Percentiles rank a stretch among this genome's conserved stretches.
Evolutionary conservation across 2,113 vertebrate species (phyloP).

Genomic region (Ictalurus furcatus): DNA sequence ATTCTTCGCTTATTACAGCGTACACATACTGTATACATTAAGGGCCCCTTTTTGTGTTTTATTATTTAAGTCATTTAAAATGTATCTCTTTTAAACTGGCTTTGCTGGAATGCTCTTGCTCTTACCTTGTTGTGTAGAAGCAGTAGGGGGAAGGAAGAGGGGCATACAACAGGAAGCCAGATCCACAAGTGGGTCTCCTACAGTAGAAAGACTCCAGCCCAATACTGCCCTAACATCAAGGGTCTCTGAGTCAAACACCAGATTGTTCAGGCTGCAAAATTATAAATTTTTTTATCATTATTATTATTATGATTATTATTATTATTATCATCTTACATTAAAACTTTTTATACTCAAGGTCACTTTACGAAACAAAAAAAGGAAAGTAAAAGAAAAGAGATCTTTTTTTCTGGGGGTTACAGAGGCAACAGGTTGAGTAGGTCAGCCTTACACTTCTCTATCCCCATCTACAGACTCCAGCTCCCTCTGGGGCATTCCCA

Average conservation of each 20-base stretch:
- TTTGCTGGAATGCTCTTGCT: not conserved
- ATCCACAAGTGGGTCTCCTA: conserved; percentile 80
- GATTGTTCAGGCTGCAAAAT: conserved; percentile 75
- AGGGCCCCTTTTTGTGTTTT: not conserved
- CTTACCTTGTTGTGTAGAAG: conserved; percentile 72
- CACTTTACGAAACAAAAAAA: not conserved
- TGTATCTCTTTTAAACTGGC: not conserved
- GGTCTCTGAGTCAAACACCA: conserved; percentile 80
- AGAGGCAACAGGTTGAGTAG: not conserved
- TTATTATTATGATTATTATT: not conserved
- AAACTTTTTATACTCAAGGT: not conserved
- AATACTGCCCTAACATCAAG: conserved; percentile 77
- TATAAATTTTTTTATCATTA: not conserved
- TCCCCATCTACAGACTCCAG: not conserved
- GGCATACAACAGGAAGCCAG: conserved; percentile 77
- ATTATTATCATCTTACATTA: not conserved
- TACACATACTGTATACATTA: not conserved
- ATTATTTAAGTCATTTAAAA: not conserved
- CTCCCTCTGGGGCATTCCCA: not conserved
- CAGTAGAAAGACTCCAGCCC: conserved; percentile 79
- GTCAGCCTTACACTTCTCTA: not conserved
- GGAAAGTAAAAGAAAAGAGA: not conserved
- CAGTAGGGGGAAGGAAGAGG: conserved; percentile 70
- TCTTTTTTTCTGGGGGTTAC: not conserved
- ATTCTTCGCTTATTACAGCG: no score